Base-by-base conservation (phyloP, 1,140 invertebrate genomes). In the Zaprionus ghesquierei region DNA sequence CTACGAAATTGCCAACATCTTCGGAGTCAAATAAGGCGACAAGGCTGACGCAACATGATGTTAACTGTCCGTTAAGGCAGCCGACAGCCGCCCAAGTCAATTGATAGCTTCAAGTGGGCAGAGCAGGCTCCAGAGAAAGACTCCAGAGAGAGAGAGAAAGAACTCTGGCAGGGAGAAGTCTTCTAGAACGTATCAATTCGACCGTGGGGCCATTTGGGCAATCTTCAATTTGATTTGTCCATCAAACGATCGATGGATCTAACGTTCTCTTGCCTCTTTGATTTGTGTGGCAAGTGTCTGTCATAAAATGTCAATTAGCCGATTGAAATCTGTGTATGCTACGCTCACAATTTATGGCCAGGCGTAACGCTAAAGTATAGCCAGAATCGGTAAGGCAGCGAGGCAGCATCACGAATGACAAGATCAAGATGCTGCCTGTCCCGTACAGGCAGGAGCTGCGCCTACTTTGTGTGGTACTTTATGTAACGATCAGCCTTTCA, bases 331-430 rank as follows among this genome's bases (percentile, higher is more conserved):
- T 75, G 69, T 60, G 73, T 61, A 66, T 75, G 75, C 70, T 72
- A 87, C 89, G 84, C 82, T 84, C 71, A 77, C 79, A 84, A 84
- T 89, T 89, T 87, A 89, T 89, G 76, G 73, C 69, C 3, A 59
- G 22, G 15, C 35, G 10, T 2, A 41, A 55, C 33, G 18, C 22
- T 33, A 35, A n/a, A n/a, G n/a, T 54, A 15, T 38, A 15, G 73
- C 53, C 74, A 65, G 23, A 35, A 56, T 29, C 54, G 60, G 71
- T 59, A 66, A 33, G 31, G 31, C 31, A 72, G 62, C 60, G n/a
- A n/a, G n/a, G n/a, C n/a, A n/a, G n/a, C n/a, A n/a, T n/a, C n/a
- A n/a, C 64, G 15, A 78, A 81, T 76, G 82, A 89, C 79, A 87
- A 84, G 79, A 89, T 87, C 82, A 82, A 79, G 79, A 84, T 84